Evolutionary conservation across 2,888 invertebrate species (phyloP), one percentile per base, ranked within the genome.

Genomic region (Ditula angustiorana): DNA sequence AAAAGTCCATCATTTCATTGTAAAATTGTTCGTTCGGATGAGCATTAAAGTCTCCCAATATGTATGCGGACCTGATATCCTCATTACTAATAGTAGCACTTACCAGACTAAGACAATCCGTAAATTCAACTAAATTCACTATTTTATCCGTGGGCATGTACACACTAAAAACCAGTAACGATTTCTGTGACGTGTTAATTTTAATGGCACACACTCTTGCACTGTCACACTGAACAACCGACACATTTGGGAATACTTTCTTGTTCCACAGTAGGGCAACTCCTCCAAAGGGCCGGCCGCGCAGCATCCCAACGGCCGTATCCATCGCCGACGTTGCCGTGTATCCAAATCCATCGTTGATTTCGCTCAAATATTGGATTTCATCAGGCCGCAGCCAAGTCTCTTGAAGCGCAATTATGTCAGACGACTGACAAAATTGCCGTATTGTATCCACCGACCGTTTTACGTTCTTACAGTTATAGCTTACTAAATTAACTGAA

Each of bases 1-100:
- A 68, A 47, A 66, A 66, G 46, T 46, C 50, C 26, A 30, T n/a
- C 11, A 68, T 59, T 56, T 68, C 67, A 49, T 46, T 21, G 28
- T 50, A 61, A 46, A 67, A 67, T 21, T 4, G 57, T 44, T 53
- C 55, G 37, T 26, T 26, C 26, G n/a, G n/a, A n/a, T n/a, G n/a
- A n/a, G n/a, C n/a, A n/a, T n/a, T n/a, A n/a, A n/a, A n/a, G n/a
- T n/a, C n/a, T n/a, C n/a, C n/a, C n/a, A n/a, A n/a, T n/a, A n/a
- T n/a, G n/a, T n/a, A n/a, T n/a, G n/a, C n/a, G n/a, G n/a, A n/a
- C n/a, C n/a, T n/a, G n/a, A n/a, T n/a, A n/a, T n/a, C n/a, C n/a
- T n/a, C n/a, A n/a, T n/a, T n/a, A n/a, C n/a, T n/a, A n/a, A n/a
- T n/a, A n/a, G n/a, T n/a, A n/a, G n/a, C n/a, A n/a, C n/a, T n/a